phyloP scores from a whole-genome alignment of 1,140 invertebrate species.

The Nixonia krombeini region DNA sequence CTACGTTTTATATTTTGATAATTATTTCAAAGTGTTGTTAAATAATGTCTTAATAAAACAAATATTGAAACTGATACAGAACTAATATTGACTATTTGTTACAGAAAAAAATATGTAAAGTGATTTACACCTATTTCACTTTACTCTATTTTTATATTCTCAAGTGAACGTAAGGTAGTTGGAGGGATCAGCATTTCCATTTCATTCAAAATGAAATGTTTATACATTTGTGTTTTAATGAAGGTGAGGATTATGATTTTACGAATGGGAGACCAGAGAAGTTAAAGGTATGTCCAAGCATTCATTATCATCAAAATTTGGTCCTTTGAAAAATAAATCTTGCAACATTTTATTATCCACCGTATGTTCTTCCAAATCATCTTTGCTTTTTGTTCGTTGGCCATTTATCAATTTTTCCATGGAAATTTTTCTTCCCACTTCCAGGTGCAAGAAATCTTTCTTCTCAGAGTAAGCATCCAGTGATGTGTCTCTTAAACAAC shows the following conservation, averaged over 20 bases:
- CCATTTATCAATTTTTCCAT: slow-evolving; percentile 4
- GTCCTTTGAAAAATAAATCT: slow-evolving; percentile 52
- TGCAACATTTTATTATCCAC: slow-evolving; percentile 48
- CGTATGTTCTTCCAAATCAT: slow-evolving; percentile 47
- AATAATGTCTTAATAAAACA: background rate
- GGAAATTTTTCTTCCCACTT: background rate
- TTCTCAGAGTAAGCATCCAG: slow-evolving; percentile 5
- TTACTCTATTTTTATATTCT: no score
- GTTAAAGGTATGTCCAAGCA: slow-evolving; percentile 12
- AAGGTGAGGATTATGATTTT: no score
- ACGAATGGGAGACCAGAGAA: background rate
- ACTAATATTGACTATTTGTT: no score
- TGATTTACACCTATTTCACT: no score
- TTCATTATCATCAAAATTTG: slow-evolving; percentile 42
- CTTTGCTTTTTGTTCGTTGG: slow-evolving; percentile 36
- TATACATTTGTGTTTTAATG: no score
- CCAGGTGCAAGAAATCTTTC: background rate
- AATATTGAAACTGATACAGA: no score
- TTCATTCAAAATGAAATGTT: no score
- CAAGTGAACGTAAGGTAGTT: no score
- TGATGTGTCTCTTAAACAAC: slow-evolving; percentile 2
- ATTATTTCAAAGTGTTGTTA: background rate
- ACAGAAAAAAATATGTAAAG: background rate
- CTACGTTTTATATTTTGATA: no score
- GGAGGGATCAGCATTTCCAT: no score